Base-by-base conservation (phyloP, 2,113 vertebrate species). In the Melanostigma gelatinosum region DNA sequence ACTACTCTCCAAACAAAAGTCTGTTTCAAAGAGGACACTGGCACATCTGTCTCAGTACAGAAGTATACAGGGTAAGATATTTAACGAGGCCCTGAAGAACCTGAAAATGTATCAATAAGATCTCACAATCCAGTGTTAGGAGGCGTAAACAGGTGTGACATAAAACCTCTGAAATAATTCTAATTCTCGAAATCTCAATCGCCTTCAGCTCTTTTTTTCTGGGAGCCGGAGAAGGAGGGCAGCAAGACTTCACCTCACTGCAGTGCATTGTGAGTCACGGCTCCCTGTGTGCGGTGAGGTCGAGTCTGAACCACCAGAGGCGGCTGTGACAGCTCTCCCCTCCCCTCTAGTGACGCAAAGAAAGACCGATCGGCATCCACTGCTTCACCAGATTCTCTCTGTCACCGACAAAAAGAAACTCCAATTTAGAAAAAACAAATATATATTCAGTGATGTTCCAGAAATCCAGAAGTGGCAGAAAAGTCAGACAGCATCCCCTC, bases 251-350 rank as follows among this genome's bases (percentile, higher is more conserved):
- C 61, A 40, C 18, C 27, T 13, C 9, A 3, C 15, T 64, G 34
- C 32, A 40, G 22, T 8, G 8, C 10, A 5, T 7, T 24, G 5
- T 2, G 1, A 13, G 57, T 44, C 4, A n/a, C 3, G 8, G 7
- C 38, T 29, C 29, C 29, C 10, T 15, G 15, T 38, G 10, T 18
- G 16, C 32, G 52, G 8, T 27, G 61, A 16, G 11, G 2, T 15
- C 4, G 7, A 60, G 1, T 7, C 40, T 60, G 15, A 34, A 8
- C 86, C 88, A 85, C 75, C 65, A 80, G 88, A 68, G 42, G 84
- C 81, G 0, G 86, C 84, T 85, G 88, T 73, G 3, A 22, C 20
- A 3, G 61, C 61, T 64, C 61, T 24, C 8, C 13, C 16, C 48
- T 46, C 27, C 16, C 27, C 44, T 34, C 20, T 54, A 57, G 66